Percentiles rank a stretch among this genome's conserved stretches.
Evolutionary conservation across 2,113 vertebrate species (phyloP).

Genomic region (Lophochroa leadbeateri): DNA sequence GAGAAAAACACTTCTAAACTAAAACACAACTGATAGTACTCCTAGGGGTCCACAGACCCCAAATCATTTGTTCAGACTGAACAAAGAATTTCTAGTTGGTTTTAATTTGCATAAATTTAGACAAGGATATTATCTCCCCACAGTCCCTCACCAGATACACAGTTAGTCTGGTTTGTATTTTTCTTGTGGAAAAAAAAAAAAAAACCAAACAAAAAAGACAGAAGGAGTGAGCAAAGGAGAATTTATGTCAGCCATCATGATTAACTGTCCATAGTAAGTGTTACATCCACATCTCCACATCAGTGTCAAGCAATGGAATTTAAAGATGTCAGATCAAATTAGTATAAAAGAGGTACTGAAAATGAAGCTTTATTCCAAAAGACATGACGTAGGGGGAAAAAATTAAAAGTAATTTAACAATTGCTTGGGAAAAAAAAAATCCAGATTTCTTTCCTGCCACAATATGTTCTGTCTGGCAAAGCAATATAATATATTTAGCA

Average conservation of each 20-base stretch:
- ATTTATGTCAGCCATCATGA: background rate
- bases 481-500: background rate
- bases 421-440: background rate
- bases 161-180: background rate
- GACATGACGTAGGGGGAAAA: rapidly evolving
- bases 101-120: background rate
- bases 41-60: background rate
- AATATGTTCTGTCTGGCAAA: background rate
- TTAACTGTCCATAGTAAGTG: background rate
- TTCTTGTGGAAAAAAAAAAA: background rate
- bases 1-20: background rate
- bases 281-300: background rate
- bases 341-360: background rate
- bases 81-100: background rate
- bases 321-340: background rate
- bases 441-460: background rate
- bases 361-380: background rate
- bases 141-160: background rate
- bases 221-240: background rate
- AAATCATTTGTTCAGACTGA: background rate
- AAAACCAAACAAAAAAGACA: background rate
- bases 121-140: background rate
- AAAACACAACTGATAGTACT: background rate
- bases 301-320: background rate
- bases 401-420: background rate